These are phyloP conservation scores for Oxyscelio sp. DNA, from an alignment of 2,888 invertebrate genomes.

Conservation along the genomic window DNA sequence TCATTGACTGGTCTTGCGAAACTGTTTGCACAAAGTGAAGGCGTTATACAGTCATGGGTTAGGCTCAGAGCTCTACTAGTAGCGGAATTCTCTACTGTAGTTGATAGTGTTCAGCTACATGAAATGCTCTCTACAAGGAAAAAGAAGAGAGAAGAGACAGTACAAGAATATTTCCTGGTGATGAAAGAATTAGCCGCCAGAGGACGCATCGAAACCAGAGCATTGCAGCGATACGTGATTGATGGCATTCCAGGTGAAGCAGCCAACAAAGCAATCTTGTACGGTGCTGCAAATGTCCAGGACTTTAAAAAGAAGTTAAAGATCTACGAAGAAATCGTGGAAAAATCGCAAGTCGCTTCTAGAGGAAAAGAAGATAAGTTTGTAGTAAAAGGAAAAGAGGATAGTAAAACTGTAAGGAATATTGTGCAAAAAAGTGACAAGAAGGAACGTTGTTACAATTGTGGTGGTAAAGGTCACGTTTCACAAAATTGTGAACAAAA, in stretches of 20 bases:
- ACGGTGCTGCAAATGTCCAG: slow-evolving; percentile 3
- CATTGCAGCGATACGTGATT: slow-evolving; percentile 49
- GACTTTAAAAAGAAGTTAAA: slow-evolving; percentile 25
- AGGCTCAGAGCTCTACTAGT: not conserved
- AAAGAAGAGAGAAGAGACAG: slow-evolving; percentile 16
- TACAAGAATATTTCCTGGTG: slow-evolving; percentile 46
- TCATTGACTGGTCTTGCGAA: slow-evolving; percentile 43
- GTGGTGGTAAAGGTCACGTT: not conserved
- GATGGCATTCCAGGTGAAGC: slow-evolving; percentile 6
- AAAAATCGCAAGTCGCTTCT: not conserved
- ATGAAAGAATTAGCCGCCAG: slow-evolving; percentile 49
- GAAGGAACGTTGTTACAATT: slow-evolving; percentile 12
- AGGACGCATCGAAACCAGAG: slow-evolving; percentile 33
- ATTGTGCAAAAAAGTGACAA: not conserved
- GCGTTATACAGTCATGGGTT: slow-evolving; percentile 18
- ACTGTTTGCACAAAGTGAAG: slow-evolving; percentile 25
- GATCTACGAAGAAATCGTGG: slow-evolving; percentile 9
- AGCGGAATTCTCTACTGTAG: slow-evolving; percentile 21
- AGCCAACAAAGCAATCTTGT: slow-evolving; percentile 7
- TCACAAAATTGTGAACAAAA: slow-evolving; percentile 14
- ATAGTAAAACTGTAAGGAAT: not conserved
- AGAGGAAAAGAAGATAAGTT: not conserved
- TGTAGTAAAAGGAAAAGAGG: not conserved
- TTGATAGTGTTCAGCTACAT: slow-evolving; percentile 25
- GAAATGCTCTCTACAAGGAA: not conserved